These are phyloP conservation scores for Puntigrus tetrazona DNA, from an alignment of 2,113 vertebrate species.

Conservation along the genomic window DNA sequence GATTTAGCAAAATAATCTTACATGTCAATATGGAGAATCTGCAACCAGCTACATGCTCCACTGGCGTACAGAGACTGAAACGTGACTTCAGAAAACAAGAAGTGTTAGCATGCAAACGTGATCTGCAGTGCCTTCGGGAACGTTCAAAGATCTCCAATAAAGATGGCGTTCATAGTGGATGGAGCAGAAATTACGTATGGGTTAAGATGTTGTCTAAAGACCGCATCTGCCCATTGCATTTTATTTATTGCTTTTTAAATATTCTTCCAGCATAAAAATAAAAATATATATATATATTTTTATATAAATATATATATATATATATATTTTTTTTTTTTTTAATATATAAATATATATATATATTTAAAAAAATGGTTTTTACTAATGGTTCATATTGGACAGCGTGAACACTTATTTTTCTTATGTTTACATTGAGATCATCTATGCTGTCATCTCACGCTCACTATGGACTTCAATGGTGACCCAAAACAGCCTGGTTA, in stretches of 20 bases:
- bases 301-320: no score
- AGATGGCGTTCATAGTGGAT: not conserved
- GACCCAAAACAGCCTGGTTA: no score
- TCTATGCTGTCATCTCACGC: no score
- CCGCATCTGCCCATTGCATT: not conserved
- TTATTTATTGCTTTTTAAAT: not conserved
- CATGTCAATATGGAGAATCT: not conserved
- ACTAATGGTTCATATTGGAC: no score
- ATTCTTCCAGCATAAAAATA: no score
- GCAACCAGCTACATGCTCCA: not conserved
- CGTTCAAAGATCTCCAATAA: not conserved
- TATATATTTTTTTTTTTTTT: no score
- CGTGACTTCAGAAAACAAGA: not conserved
- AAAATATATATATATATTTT: no score
- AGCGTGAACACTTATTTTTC: no score
- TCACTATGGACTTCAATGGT: no score
- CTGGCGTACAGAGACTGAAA: slow-evolving; percentile 7
- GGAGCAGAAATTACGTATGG: not conserved
- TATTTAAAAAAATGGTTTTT: no score
- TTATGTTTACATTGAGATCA: no score
- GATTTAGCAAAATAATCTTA: slow-evolving; percentile 21
- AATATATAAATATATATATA: no score
- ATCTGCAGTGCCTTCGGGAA: not conserved
- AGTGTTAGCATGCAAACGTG: not conserved
- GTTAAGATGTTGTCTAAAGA: not conserved